Base-by-base conservation (phyloP, 2,113 vertebrate genomes). In the Mus pahari region DNA sequence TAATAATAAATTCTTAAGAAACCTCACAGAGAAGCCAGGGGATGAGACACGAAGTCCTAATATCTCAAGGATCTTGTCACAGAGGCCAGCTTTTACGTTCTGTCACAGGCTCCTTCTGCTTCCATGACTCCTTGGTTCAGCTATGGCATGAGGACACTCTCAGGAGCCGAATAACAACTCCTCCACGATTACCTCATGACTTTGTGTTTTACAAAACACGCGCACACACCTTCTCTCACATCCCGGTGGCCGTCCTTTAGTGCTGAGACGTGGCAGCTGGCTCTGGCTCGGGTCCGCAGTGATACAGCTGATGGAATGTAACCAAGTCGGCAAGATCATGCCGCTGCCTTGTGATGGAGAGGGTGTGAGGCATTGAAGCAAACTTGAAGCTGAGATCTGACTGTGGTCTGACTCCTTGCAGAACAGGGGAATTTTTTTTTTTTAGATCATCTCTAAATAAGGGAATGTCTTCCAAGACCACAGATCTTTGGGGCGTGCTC, bases 391-490 rank as follows among this genome's bases (percentile, higher is more conserved):
- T 82, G 89, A 82, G 77, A 79, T 74, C 53, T 74, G 26, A 84
- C 68, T 87, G 31, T 53, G 31, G 48, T 75, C 89, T 92, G 55
- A 93, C 75, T 91, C 20, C 48, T 94, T 87, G 36, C 24, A 91
- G 74, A 68, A 82, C 0, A 0, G 62, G 39, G 95, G 33, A 55
- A 5, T 20, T 58, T 58, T 58, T 58, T 58, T 58, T 58, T 58
- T 55, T 86, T 94, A 83, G 50, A 90, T 24, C 79, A 77, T 86
- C 7, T 93, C 75, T 83, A 36, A 90, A 81, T 60, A 75, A 68
- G n/a, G 74, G 58, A 86, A 92, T 58, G 58, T 91, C 89, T 92
- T 77, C 42, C 62, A 89, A 95, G n/a, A 55, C 81, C 36, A 91
- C 48, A 78, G 48, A 90, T 39, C n/a, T 92, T 77, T 92, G 36